Evolutionary conservation across 1,140 invertebrate genomes (phyloP).

Genomic region (Drosophila mauritiana): DNA sequence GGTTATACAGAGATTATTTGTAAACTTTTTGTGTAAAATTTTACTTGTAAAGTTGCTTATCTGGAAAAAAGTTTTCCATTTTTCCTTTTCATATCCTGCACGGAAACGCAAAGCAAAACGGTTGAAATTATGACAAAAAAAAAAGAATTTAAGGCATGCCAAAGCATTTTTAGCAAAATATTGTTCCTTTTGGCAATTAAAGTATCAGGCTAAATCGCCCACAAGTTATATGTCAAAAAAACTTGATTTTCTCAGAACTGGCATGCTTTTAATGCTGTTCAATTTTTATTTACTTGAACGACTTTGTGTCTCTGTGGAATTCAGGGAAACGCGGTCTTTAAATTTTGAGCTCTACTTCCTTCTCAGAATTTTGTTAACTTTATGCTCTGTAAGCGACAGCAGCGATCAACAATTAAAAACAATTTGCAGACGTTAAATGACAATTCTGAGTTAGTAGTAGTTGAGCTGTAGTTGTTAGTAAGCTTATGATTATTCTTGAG

Average conservation of each 20-base stretch:
- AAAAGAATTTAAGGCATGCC: not conserved
- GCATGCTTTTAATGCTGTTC: not conserved
- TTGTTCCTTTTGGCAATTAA: constrained; percentile 2
- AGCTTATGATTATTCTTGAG: not conserved
- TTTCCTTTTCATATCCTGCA: not conserved
- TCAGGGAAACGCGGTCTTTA: not conserved
- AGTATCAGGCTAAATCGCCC: not conserved
- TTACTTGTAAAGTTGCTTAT: not conserved
- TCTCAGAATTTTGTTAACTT: not conserved
- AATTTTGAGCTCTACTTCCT: not conserved
- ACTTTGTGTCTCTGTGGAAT: not conserved
- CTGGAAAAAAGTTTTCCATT: constrained; percentile 9
- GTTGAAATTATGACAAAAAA: not conserved
- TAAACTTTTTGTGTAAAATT: not conserved
- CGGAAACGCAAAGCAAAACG: not conserved
- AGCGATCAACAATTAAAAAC: not conserved
- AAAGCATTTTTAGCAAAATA: not conserved
- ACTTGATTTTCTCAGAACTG: not conserved
- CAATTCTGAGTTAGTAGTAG: no score
- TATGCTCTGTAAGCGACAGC: not conserved
- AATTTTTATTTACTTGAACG: not conserved
- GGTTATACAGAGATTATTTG: not conserved
- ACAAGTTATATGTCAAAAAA: not conserved
- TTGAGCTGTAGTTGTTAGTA: not conserved
- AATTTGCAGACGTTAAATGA: not conserved